Percentiles rank a stretch among this genome's conserved stretches.
Evolutionary conservation across 2,797 vertebrate species (phyloP).

Genomic region (Gobionotothen gibberifrons): DNA sequence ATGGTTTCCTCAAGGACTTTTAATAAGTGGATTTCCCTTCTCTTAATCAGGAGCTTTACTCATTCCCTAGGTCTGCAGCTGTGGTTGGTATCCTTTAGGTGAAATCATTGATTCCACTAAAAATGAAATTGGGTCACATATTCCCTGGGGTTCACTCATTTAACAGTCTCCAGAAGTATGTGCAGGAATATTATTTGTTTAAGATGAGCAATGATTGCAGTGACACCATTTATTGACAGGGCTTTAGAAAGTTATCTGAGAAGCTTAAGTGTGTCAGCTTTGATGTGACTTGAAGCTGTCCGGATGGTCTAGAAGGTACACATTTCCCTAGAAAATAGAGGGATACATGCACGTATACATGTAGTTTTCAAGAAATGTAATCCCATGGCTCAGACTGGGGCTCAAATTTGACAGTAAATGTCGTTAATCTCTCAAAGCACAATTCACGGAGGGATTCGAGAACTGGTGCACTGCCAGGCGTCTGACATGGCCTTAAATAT

Average conservation of each 20-base stretch:
- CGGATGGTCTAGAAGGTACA: slow-evolving; percentile 48
- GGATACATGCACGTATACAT: slow-evolving; percentile 56
- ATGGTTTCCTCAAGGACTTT: slow-evolving; percentile 53
- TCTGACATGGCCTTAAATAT: slow-evolving; percentile 79
- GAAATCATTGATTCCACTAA: slow-evolving; percentile 64
- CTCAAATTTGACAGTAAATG: slow-evolving; percentile 78
- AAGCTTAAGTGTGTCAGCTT: slow-evolving; percentile 74
- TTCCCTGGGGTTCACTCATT: slow-evolving; percentile 64
- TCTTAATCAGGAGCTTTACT: slow-evolving; percentile 62
- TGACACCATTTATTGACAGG: slow-evolving; percentile 70
- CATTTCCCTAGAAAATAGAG: slow-evolving; percentile 61
- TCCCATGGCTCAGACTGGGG: slow-evolving; percentile 65
- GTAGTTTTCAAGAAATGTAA: slow-evolving; percentile 62
- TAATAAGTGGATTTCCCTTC: slow-evolving; percentile 59
- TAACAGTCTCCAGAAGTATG: slow-evolving; percentile 45
- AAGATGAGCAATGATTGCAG: slow-evolving; percentile 52
- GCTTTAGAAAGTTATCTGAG: slow-evolving; percentile 69
- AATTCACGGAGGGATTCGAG: slow-evolving; percentile 71
- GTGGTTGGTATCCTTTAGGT: slow-evolving; percentile 59
- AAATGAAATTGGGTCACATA: slow-evolving; percentile 69
- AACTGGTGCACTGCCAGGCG: slow-evolving; percentile 71
- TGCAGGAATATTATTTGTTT: slow-evolving; percentile 47
- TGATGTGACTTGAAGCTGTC: slow-evolving; percentile 70
- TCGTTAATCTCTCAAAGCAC: slow-evolving; percentile 77
- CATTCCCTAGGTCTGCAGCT: slow-evolving; percentile 30